Evolutionary conservation across 2,888 invertebrate genomes (phyloP).

Genomic region (Nephrotoma appendiculata): DNA sequence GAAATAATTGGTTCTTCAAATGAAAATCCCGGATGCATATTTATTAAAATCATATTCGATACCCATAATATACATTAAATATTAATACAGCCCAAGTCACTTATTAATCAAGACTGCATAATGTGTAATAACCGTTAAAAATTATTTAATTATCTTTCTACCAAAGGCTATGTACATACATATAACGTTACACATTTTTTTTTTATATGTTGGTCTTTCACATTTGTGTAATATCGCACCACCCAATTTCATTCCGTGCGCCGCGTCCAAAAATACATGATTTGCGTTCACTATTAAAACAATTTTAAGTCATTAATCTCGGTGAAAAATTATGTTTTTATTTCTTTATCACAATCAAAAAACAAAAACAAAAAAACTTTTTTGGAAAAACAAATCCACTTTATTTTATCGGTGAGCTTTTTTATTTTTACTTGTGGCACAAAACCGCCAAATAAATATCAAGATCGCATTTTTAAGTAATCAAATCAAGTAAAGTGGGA

Average conservation of each 20-base stretch:
- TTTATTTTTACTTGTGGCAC: background rate
- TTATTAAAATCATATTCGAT: background rate
- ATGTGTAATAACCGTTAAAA: background rate
- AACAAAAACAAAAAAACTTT: background rate
- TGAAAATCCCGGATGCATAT: background rate
- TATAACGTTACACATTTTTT: background rate
- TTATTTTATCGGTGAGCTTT: background rate
- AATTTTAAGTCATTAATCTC: background rate
- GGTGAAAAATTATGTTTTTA: background rate
- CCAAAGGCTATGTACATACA: background rate
- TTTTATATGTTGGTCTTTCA: background rate
- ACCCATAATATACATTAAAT: background rate
- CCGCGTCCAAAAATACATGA: background rate
- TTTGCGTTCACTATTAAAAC: background rate
- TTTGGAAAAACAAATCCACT: background rate
- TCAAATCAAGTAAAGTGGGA: background rate
- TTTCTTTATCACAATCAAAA: background rate
- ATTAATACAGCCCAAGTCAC: background rate
- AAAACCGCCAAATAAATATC: background rate
- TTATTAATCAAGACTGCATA: background rate
- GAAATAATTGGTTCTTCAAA: background rate
- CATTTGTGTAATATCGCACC: background rate
- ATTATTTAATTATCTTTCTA: background rate
- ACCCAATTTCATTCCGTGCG: background rate
- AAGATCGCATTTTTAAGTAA: background rate